Conservation (phyloP, 2,888 invertebrate species). For the Dione vanillae region DNA sequence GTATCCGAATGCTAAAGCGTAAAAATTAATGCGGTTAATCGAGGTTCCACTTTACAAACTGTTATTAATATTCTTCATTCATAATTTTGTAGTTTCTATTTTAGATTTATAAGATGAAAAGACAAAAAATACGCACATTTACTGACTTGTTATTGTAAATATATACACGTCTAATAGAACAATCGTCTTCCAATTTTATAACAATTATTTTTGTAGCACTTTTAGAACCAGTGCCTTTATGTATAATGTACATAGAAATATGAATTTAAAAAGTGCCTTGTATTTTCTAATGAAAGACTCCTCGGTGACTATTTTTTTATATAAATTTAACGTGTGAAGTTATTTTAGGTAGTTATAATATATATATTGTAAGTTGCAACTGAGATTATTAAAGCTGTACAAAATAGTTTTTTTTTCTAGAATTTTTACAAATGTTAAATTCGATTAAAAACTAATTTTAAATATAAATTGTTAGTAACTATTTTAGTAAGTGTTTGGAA, state of each 20-base stretch:
- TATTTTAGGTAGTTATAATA: conserved; percentile 41
- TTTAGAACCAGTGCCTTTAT: conserved; percentile 41
- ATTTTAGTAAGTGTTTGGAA: conserved; percentile 59
- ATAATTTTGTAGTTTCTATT: not conserved
- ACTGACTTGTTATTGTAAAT: conserved; percentile 62
- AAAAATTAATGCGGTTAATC: no score
- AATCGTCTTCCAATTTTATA: conserved; percentile 70
- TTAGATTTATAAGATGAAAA: conserved; percentile 3
- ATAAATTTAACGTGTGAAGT: conserved; percentile 3
- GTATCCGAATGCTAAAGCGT: no score
- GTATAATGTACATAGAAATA: conserved; percentile 37
- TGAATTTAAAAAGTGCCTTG: conserved; percentile 42
- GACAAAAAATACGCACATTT: conserved; percentile 51
- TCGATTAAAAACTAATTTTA: conserved; percentile 49
- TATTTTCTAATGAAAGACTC: conserved; percentile 21
- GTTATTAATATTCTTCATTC: not conserved
- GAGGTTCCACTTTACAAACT: no score
- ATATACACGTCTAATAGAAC: conserved; percentile 49
- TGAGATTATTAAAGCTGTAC: conserved; percentile 77
- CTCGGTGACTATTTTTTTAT: conserved; percentile 41
- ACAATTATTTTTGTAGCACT: conserved; percentile 51
- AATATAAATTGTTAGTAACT: conserved; percentile 41
- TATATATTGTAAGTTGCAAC: conserved; percentile 55
- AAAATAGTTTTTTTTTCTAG: conserved; percentile 68
- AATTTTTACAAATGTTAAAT: conserved; percentile 75